A percentile compares a stretch with the other conserved stretches of the same genome.
Evolutionary conservation across 1,140 invertebrate species (phyloP).

Genomic region (Agrilus planipennis): DNA sequence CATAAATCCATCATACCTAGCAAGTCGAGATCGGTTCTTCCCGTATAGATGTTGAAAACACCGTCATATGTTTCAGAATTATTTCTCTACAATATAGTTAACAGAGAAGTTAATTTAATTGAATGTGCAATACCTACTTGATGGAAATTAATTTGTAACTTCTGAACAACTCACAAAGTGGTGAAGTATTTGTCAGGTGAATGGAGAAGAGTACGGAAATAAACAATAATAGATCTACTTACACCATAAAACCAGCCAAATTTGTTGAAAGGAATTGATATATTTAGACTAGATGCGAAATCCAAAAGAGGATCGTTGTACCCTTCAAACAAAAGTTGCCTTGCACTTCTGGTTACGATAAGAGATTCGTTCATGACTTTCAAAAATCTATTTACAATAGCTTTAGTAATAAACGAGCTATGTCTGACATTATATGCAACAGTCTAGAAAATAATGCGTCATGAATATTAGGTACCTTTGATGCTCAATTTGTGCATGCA

Average conservation of each 20-base stretch:
- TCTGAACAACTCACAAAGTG: too few species aligned
- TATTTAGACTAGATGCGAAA: slow-evolving; percentile 44
- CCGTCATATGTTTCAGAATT: slow-evolving; percentile 58
- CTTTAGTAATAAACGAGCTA: neutral
- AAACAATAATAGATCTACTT: slow-evolving; percentile 16
- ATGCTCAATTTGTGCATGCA: too few species aligned
- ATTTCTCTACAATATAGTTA: slow-evolving; percentile 47
- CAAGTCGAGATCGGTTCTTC: slow-evolving; percentile 44
- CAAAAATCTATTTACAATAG: neutral
- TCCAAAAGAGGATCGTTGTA: slow-evolving; percentile 55
- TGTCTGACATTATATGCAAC: neutral
- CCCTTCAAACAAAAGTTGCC: slow-evolving; percentile 61
- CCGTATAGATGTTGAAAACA: slow-evolving; percentile 60
- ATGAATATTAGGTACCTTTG: too few species aligned
- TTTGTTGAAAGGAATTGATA: slow-evolving; percentile 51
- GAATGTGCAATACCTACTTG: neutral
- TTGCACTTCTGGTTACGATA: slow-evolving; percentile 45
- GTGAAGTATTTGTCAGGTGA: neutral
- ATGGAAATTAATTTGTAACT: neutral
- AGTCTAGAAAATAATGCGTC: neutral
- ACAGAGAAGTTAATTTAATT: slow-evolving; percentile 1
- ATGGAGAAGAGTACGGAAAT: neutral
- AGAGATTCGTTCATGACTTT: neutral
- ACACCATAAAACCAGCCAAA: slow-evolving; percentile 68
- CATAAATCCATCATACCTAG: slow-evolving; percentile 54